Evolutionary conservation across 2,797 vertebrate species (phyloP).

Genomic region (Cossypha niveicapilla): DNA sequence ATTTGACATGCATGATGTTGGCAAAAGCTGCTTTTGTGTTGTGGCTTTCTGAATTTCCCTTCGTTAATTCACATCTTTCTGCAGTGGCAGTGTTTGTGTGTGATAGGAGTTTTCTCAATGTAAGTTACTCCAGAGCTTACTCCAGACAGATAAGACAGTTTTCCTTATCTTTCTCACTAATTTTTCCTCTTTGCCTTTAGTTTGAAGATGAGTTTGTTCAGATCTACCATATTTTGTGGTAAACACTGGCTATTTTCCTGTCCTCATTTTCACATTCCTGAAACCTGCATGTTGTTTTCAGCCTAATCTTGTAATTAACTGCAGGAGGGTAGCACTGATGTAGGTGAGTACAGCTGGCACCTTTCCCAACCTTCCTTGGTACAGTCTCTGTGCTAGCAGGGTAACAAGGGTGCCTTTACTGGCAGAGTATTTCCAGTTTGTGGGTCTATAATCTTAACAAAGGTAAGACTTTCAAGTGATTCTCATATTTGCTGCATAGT

Average conservation of each 20-base stretch:
- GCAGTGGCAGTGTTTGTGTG: background rate
- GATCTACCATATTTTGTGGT: background rate
- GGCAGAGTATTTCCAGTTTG: background rate
- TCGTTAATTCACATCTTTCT: background rate
- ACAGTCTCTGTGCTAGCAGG: background rate
- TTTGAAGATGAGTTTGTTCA: background rate
- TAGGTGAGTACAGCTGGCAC: background rate
- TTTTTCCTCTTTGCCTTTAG: background rate
- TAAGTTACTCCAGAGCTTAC: background rate
- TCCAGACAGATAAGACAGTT: background rate
- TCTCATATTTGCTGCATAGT: background rate
- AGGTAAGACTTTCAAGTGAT: background rate
- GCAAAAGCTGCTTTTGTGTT: background rate
- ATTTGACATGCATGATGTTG: background rate
- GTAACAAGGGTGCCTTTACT: background rate
- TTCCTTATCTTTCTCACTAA: background rate
- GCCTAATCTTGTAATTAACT: background rate
- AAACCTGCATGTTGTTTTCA: background rate
- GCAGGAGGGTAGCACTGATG: background rate
- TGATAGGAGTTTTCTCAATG: background rate
- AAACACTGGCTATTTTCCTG: background rate
- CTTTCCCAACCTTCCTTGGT: background rate
- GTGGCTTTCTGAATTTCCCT: background rate
- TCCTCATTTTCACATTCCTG: background rate
- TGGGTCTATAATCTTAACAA: background rate